phyloP scores from a whole-genome alignment of 2,888 invertebrate genomes.

The Parthenolecanium corni region DNA sequence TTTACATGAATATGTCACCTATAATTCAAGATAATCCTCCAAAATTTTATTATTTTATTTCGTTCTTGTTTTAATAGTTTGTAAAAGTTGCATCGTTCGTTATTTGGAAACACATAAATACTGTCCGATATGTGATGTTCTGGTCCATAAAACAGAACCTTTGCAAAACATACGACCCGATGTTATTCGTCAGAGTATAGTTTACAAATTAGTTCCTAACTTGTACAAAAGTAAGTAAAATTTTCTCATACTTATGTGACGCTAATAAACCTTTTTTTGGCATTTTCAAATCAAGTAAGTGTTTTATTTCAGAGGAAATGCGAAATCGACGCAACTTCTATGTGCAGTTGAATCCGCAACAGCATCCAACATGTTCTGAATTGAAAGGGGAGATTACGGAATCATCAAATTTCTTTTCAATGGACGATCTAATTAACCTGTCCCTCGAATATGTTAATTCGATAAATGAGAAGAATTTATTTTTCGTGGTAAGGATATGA shows the following conservation, averaged over 20 bases:
- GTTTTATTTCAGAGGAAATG: slow-evolving; percentile 30
- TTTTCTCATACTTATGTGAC: background rate
- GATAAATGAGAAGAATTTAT: slow-evolving; percentile 11
- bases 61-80: slow-evolving; percentile 46
- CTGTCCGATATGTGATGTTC: slow-evolving; percentile 65
- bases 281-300: background rate
- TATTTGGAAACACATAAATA: slow-evolving; percentile 57
- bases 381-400: slow-evolving; percentile 39
- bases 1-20: background rate
- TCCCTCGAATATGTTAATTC: slow-evolving; percentile 51
- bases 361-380: slow-evolving; percentile 21
- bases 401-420: slow-evolving; percentile 50
- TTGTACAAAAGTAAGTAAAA: slow-evolving; percentile 55
- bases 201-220: slow-evolving; percentile 65
- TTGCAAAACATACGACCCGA: slow-evolving; percentile 57
- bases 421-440: slow-evolving; percentile 56
- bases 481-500: slow-evolving; percentile 11
- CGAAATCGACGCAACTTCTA: slow-evolving; percentile 26
- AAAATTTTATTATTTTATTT: background rate
- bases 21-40: background rate
- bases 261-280: background rate
- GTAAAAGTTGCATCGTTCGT: slow-evolving; percentile 59
- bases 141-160: slow-evolving; percentile 61
- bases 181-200: slow-evolving; percentile 58
- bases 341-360: slow-evolving; percentile 25